phyloP scores from a whole-genome alignment of 1,140 invertebrate species.

The Hesperophylax magnus region DNA sequence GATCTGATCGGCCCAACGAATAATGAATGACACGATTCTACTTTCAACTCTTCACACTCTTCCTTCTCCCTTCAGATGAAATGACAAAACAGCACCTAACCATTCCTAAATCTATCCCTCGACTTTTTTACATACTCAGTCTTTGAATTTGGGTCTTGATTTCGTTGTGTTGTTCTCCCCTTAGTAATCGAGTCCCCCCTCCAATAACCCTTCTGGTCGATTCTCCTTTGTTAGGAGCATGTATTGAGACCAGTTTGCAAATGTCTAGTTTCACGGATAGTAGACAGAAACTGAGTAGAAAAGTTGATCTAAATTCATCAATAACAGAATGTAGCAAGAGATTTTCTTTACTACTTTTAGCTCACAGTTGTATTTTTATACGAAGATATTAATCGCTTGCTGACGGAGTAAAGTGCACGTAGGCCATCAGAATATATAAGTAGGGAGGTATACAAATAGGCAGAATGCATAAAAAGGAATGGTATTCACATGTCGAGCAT shows the following conservation, averaged over 20 bases:
- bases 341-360: no score
- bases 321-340: no score
- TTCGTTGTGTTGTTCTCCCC: constrained; percentile 5
- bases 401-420: neutral
- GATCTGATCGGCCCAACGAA: neutral
- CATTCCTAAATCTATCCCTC: neutral
- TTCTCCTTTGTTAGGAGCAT: constrained; percentile 1
- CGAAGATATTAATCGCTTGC: no score
- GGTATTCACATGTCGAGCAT: no score
- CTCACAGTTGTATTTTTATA: no score
- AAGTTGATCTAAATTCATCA: no score
- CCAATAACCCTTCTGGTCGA: constrained; percentile 18
- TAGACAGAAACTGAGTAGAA: no score
- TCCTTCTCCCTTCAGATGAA: neutral
- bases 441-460: neutral
- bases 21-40: constrained; percentile 17
- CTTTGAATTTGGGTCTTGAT: neutral
- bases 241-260: neutral
- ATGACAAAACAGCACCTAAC: neutral
- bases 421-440: constrained; percentile 6
- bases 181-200: constrained; percentile 20
- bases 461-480: no score
- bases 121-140: no score
- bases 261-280: neutral
- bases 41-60: neutral